Evolutionary conservation across 1,140 invertebrate genomes (phyloP), one percentile per base, ranked within the genome.

Genomic region (Drosophila repletoides): DNA sequence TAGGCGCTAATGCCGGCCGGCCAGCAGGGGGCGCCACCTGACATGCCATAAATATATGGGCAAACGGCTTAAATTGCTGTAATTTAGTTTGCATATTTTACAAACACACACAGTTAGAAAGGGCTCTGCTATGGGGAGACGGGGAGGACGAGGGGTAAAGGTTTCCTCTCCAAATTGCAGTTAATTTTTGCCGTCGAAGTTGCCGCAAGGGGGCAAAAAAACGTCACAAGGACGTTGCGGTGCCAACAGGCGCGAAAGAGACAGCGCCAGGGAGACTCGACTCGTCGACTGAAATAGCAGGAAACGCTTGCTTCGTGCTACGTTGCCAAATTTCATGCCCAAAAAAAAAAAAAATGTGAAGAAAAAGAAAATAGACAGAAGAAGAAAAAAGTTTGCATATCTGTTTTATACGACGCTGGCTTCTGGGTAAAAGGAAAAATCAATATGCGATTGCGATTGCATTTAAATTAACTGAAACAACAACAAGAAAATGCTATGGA

Each of bases 381-480:
- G 29, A 22, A 21, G 12, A 29, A 56, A 43, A 19, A 7, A 45
- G 21, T 22, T 61, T 51, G 45, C 22, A 10, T 55, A 56, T 68
- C 38, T 36, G 14, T 65, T 65, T 24, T 31, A 7, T 22, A 28
- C 26, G 34, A 17, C 17, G 24, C 7, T 53, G 49, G 15, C 38
- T 38, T 48, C 43, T 55, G 46, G 43, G 45, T 22, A 53, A 29
- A 19, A 70, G 65, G 40, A 74, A 80, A 80, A 80, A 80, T 81
- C 76, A 81, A 80, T 80, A 80, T 49, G 63, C 75, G 26, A 38
- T 53, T 60, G 75, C 68, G 67, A 81, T 58, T 74, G 76, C 71
- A 79, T 81, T 81, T 72, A 72, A 81, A 72, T 80, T 60, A 69
- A 56, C 36, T 53, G 41, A 48, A 65, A 22, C 19, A 34, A 15